Percentiles rank a stretch among this genome's conserved stretches.
phyloP scores from a whole-genome alignment of 2,888 invertebrate species.

The Pterostichus niger region DNA sequence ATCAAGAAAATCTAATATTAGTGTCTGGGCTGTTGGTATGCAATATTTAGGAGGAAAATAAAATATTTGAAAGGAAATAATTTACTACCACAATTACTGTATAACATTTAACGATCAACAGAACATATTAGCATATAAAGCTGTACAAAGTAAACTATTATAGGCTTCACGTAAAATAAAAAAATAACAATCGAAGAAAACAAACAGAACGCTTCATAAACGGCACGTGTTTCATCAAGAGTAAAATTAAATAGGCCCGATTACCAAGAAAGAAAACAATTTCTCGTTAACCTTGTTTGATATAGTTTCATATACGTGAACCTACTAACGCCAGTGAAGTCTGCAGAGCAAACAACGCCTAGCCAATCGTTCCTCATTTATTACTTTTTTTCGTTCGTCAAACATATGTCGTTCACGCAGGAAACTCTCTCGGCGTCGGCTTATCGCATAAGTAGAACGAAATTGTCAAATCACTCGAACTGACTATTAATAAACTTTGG shows the following conservation, averaged over 20 bases:
- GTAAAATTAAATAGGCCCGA: constrained; percentile 34
- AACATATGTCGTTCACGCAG: constrained; percentile 51
- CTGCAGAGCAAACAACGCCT: constrained; percentile 24
- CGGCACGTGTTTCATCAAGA: constrained; percentile 23
- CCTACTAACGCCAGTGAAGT: constrained; percentile 15
- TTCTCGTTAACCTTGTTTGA: constrained; percentile 59
- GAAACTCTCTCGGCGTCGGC: constrained; percentile 51
- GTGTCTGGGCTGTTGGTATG: too few relatives aligned
- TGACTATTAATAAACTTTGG: neutral
- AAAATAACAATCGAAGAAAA: too few relatives aligned
- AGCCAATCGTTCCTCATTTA: constrained; percentile 30
- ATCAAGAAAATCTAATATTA: too few relatives aligned
- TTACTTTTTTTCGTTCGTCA: constrained; percentile 43
- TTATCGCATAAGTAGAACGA: constrained; percentile 49
- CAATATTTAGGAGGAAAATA: too few relatives aligned
- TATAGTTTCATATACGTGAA: constrained; percentile 32
- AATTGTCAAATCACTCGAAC: constrained; percentile 49
- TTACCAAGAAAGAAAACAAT: constrained; percentile 42
- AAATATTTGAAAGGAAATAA: too few relatives aligned
- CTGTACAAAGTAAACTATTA: too few relatives aligned
- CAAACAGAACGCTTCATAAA: neutral
- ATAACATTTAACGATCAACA: too few relatives aligned
- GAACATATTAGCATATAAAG: too few relatives aligned
- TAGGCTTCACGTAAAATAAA: too few relatives aligned
- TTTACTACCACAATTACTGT: too few relatives aligned